A percentile compares a stretch with the other conserved stretches of the same genome.
Evolutionary conservation across 2,888 invertebrate species (phyloP).

Genomic region (Andrena minutula): DNA sequence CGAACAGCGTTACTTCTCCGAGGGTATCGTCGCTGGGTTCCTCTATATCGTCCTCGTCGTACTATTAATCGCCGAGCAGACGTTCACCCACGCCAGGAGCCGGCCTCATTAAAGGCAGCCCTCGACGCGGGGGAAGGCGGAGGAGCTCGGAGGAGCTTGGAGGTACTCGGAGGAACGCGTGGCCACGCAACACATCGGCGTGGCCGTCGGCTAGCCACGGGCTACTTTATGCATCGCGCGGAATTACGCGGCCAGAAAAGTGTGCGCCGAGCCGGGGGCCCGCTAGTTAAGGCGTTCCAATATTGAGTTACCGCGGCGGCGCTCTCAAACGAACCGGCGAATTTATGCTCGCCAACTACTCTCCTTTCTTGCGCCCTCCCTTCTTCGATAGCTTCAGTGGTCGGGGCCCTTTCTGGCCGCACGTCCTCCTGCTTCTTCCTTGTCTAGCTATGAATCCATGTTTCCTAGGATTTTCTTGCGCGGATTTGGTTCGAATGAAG

Average conservation of each 20-base stretch:
- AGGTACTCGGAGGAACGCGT: slow-evolving; percentile 62
- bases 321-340: slow-evolving; percentile 71
- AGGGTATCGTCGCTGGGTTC: slow-evolving; percentile 56
- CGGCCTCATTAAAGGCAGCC: slow-evolving; percentile 75
- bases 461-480: neutral
- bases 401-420: neutral
- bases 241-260: slow-evolving; percentile 54
- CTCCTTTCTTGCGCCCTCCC: slow-evolving; percentile 26
- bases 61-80: slow-evolving; percentile 74
- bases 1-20: slow-evolving; percentile 64
- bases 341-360: slow-evolving; percentile 66
- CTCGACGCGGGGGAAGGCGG: slow-evolving; percentile 24
- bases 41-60: slow-evolving; percentile 62
- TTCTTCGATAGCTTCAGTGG: neutral
- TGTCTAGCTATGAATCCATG: neutral
- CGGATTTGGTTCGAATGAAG: too few species aligned
- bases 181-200: slow-evolving; percentile 28
- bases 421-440: neutral
- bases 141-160: too few species aligned
- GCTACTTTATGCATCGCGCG: slow-evolving; percentile 49
- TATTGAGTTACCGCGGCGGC: slow-evolving; percentile 75
- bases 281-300: slow-evolving; percentile 70
- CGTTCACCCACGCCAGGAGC: slow-evolving; percentile 76
- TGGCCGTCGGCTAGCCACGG: slow-evolving; percentile 31
- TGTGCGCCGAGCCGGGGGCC: slow-evolving; percentile 9